These are phyloP conservation scores for Morone saxatilis DNA, from an alignment of 2,113 vertebrate species.

Conservation along the genomic window DNA sequence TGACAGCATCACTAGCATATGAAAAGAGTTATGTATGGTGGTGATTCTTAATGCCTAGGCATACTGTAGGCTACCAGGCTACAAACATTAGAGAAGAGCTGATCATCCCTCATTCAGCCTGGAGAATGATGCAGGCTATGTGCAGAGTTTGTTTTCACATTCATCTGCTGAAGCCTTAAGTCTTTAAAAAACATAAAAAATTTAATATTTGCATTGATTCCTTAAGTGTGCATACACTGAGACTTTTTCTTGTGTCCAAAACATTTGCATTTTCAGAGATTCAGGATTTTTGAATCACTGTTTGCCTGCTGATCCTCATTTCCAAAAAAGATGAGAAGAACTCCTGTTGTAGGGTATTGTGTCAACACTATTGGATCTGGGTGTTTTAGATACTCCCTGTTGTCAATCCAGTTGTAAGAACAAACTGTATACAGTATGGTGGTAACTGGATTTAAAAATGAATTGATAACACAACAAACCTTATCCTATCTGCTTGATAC, in stretches of 20 bases:
- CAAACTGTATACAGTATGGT: neutral
- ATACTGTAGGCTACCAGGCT: neutral
- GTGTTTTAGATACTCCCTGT: neutral
- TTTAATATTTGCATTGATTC: neutral
- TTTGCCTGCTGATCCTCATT: neutral
- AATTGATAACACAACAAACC: conserved; percentile 16
- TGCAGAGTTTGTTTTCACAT: neutral
- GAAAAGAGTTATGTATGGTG: neutral
- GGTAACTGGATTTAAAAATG: conserved; percentile 36
- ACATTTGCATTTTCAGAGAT: neutral
- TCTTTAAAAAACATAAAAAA: neutral
- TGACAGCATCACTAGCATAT: conserved; percentile 12
- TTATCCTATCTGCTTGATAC: conserved; percentile 4
- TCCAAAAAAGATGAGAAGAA: neutral
- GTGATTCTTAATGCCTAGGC: neutral
- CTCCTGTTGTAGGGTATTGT: neutral
- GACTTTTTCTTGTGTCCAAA: neutral
- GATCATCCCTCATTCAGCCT: neutral
- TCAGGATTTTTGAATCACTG: neutral
- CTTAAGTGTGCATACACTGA: neutral
- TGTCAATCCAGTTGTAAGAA: conserved; percentile 4
- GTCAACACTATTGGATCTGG: conserved; percentile 17
- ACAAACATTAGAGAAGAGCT: neutral
- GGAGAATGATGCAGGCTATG: neutral
- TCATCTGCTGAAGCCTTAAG: neutral